These are phyloP conservation scores for Asobara japonica DNA, from an alignment of 1,140 invertebrate species.

Conservation along the genomic window DNA sequence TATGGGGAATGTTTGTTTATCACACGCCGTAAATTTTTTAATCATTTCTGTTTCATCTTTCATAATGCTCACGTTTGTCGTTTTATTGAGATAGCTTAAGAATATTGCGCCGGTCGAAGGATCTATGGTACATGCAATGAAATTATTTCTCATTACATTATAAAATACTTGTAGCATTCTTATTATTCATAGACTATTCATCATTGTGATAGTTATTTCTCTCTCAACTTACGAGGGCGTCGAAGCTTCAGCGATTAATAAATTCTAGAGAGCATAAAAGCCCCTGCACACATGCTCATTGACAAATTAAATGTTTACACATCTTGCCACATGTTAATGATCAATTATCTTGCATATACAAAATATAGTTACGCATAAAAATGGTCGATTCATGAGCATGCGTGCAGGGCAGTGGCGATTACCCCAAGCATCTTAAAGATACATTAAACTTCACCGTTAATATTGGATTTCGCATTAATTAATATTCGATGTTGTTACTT, in stretches of 20 bases:
- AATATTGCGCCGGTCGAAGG: not conserved
- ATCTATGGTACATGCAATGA: constrained; percentile 17
- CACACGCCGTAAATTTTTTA: not conserved
- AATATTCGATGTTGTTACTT: constrained; percentile 54
- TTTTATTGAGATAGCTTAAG: not conserved
- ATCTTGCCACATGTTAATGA: not conserved
- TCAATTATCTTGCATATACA: not conserved
- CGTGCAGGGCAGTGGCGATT: not conserved
- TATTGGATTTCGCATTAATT: constrained; percentile 37
- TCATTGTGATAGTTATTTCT: not conserved
- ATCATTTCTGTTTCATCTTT: not conserved
- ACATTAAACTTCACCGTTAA: constrained; percentile 17
- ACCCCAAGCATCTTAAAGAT: constrained; percentile 14
- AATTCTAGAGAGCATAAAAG: not conserved
- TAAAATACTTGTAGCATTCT: constrained; percentile 17
- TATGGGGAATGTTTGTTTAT: constrained; percentile 1
- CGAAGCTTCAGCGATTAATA: constrained; percentile 19
- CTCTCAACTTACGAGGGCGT: constrained; percentile 11
- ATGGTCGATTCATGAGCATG: not conserved
- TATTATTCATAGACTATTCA: not conserved
- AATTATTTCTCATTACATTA: constrained; percentile 9
- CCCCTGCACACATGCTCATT: not conserved
- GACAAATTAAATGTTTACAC: not conserved
- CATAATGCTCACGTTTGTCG: not conserved
- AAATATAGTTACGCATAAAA: not conserved